These are phyloP conservation scores for Pollenia labialis DNA, from an alignment of 2,888 invertebrate species.

Conservation along the genomic window DNA sequence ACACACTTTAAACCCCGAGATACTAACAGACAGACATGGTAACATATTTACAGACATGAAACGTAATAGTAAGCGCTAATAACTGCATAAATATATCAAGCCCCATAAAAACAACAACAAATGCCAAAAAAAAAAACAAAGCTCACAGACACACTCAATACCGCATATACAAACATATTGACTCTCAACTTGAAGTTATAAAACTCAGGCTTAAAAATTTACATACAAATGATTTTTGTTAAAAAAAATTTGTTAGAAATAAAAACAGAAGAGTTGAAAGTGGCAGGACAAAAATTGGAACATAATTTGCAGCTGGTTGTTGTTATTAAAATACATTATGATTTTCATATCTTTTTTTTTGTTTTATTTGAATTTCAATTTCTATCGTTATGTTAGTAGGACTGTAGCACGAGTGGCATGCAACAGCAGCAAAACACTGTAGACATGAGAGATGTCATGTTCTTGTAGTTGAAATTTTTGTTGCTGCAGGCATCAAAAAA, in stretches of 20 bases:
- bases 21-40: not conserved
- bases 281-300: conserved; percentile 25
- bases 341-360: conserved; percentile 56
- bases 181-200: conserved; percentile 46
- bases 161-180: not conserved
- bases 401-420: not conserved
- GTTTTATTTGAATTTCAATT: conserved; percentile 43
- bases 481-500: conserved; percentile 21
- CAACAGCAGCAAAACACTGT: conserved; percentile 24
- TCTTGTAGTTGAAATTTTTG: conserved; percentile 21
- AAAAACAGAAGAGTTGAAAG: not conserved
- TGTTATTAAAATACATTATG: conserved; percentile 68
- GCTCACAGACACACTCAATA: not conserved
- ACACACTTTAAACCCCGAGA: conserved; percentile 43
- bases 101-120: conserved; percentile 34
- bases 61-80: conserved; percentile 47
- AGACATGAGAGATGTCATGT: conserved; percentile 54
- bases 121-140: conserved; percentile 10
- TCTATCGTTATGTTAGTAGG: not conserved
- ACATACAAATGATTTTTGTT: conserved; percentile 54
- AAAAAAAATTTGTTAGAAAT: not conserved
- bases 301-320: conserved; percentile 71
- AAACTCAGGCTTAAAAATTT: conserved; percentile 67
- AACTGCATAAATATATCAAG: conserved; percentile 69
- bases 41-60: conserved; percentile 47